phyloP scores from a whole-genome alignment of 2,797 vertebrate genomes.

The Hafferia zeledoni region DNA sequence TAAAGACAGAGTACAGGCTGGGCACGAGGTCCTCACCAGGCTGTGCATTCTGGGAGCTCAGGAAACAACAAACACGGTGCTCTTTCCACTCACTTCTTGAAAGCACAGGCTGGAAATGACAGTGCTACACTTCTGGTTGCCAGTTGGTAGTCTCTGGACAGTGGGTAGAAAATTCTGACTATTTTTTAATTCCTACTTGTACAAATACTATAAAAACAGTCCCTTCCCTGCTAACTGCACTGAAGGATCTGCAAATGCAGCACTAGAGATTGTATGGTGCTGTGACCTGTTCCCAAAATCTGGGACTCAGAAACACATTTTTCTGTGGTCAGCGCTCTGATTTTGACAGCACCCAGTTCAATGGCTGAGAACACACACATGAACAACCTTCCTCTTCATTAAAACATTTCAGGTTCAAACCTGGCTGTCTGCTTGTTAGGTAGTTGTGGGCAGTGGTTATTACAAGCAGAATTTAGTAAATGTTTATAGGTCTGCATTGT shows the following conservation, averaged over 20 bases:
- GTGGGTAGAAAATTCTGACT: neutral
- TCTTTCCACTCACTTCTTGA: neutral
- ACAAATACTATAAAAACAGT: accelerated
- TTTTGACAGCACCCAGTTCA: neutral
- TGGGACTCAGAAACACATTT: neutral
- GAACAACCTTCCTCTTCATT: neutral
- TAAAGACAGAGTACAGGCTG: neutral
- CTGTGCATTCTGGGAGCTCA: neutral
- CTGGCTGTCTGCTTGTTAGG: neutral
- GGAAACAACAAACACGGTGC: neutral
- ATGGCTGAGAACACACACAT: neutral
- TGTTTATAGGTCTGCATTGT: neutral
- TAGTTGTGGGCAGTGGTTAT: no score
- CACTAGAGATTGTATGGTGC: accelerated
- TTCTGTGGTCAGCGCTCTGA: neutral
- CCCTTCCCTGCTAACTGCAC: neutral
- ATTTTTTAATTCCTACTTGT: neutral
- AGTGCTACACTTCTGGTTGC: neutral
- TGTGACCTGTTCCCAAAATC: neutral
- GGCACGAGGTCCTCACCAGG: neutral
- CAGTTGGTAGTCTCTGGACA: neutral
- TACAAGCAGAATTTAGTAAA: neutral
- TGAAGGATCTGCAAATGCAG: neutral
- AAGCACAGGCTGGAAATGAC: neutral
- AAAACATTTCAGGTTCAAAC: neutral